A percentile compares a stretch with the other conserved stretches of the same genome.
phyloP scores from a whole-genome alignment of 1,140 invertebrate genomes.

The roundworm (Caenorhabditis elegans) region WBcel235 BX284605.5:11315501-11316000 shows the following conservation, averaged over 20 bases:
- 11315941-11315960: constrained; percentile 7
- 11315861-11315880: background rate
- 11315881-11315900: background rate
- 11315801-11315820: background rate
- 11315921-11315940: background rate
- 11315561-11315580: background rate
- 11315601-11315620: background rate
- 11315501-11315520: background rate
- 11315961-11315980: constrained; percentile 2
- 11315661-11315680: background rate
- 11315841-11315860: constrained; percentile 9
- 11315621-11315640: background rate
- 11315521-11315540: background rate
- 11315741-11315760: background rate
- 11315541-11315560: background rate
- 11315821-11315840: constrained; percentile 6
- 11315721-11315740: background rate
- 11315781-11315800: constrained; percentile 24
- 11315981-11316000: background rate
- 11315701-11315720: background rate
- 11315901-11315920: constrained; percentile 7
- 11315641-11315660: constrained; percentile 7
- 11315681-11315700: background rate
- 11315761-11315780: constrained; percentile 33
- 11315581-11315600: background rate